Evolutionary conservation across 1,140 invertebrate genomes (phyloP), one percentile per base, ranked within the genome.

Genomic region (Drosophila tsacasi): DNA sequence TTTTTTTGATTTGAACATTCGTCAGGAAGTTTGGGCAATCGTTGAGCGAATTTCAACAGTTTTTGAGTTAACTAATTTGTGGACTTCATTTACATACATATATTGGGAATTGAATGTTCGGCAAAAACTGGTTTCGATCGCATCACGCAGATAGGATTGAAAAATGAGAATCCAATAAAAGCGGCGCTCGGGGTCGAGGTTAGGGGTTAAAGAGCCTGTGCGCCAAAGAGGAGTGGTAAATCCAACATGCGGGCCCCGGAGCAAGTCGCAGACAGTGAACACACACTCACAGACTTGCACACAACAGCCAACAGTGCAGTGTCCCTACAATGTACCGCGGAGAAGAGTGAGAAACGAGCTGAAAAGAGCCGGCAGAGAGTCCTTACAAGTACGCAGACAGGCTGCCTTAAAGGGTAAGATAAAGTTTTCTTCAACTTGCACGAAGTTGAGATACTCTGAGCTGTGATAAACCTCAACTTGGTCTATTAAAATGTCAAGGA

Each of bases 121-220:
- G 37, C 19, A 73, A 73, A 80, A 83, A 80, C 60, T 52, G 54
- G 62, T 78, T 87, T 81, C 65, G 84, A 87, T 87, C 42, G 50
- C 52, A 84, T 60, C 64, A 42, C 46, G 13, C 35, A 73, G 83
- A 87, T 86, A 87, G 67, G 61, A 69, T 62, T 76, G 66, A 81
- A 68, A 81, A 90, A 81, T 90, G 78, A 49, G 63, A 84, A 81
- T 76, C 81, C 83, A 90, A 81, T 90, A 21, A 37, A 64, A 50
- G 74, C 60, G 67, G 39, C 46, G 39, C n/a, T n/a, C 46, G 52
- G 32, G 61, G 61, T 39, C 59, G 32, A 54, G 71, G 35, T 57
- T 55, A 67, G 64, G 57, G 75, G 50, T 55, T 69, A 76, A 60
- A 76, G 52, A 30, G 60, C 52, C 50, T 47, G 47, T 52, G 69